Conservation (phyloP, 2,113 vertebrate species). For the Rhinoptilus africanus region DNA sequence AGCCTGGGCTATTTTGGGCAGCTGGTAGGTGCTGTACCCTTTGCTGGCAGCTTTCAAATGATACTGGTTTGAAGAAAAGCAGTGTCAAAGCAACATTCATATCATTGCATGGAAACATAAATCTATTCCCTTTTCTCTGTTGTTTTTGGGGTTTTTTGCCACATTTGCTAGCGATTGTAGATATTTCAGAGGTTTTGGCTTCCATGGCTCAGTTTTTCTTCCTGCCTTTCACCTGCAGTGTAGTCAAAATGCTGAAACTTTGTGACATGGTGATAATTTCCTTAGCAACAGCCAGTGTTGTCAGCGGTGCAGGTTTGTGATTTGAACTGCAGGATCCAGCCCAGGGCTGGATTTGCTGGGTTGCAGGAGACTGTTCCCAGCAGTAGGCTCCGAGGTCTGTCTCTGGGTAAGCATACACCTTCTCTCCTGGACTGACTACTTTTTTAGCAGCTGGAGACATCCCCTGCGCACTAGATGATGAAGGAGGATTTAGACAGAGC, state of each 20-base stretch:
- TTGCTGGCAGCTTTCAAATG: slow-evolving; percentile 1
- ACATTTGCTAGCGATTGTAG: not conserved
- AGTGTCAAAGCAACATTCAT: not conserved
- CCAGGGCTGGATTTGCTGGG: not conserved
- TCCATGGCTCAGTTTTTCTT: not conserved
- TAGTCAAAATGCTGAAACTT: slow-evolving; percentile 41
- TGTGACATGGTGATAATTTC: slow-evolving; percentile 17
- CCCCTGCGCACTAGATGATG: not conserved
- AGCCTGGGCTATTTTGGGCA: slow-evolving; percentile 35
- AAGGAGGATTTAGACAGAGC: not conserved
- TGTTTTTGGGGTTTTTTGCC: not conserved
- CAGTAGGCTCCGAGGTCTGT: not conserved
- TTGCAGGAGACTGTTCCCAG: not conserved
- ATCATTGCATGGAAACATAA: not conserved
- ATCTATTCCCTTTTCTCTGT: not conserved
- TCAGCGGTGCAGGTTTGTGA: not conserved
- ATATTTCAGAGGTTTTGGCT: slow-evolving; percentile 15
- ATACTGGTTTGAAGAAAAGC: slow-evolving; percentile 4
- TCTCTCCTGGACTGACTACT: not conserved
- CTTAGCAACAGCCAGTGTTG: slow-evolving; percentile 15
- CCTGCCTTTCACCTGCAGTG: not conserved
- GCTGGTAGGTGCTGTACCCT: slow-evolving; percentile 1
- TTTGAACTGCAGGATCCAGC: not conserved
- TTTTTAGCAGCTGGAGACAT: not conserved
- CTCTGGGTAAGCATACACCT: not conserved